Conservation (phyloP, 2,797 vertebrate species). For the Hoplostethus atlanticus region DNA sequence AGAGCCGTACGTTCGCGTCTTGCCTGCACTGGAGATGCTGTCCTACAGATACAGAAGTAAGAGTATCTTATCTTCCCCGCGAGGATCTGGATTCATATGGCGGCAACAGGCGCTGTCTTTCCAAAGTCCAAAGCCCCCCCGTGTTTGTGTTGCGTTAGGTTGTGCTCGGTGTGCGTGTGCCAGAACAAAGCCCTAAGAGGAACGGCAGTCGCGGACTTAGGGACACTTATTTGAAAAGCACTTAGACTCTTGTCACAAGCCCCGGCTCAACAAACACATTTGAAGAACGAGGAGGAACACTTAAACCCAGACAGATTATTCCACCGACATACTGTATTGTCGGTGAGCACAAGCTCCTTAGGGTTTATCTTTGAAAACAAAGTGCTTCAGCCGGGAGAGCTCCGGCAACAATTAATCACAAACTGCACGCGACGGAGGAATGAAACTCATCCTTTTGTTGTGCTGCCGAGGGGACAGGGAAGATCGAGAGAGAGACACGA, state of each 20-base stretch:
- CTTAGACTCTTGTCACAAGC: constrained; percentile 10
- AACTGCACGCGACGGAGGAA: constrained; percentile 31
- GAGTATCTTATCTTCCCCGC: constrained; percentile 62
- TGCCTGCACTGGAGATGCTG: constrained; percentile 34
- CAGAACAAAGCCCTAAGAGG: no score
- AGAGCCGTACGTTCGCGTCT: constrained; percentile 60
- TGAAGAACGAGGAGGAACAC: constrained; percentile 29
- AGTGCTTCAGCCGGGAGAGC: not conserved
- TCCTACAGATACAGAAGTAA: constrained; percentile 33
- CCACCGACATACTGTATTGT: not conserved
- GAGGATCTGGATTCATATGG: constrained; percentile 58
- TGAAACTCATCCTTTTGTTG: constrained; percentile 8
- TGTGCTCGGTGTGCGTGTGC: not conserved
- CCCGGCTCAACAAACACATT: constrained; percentile 32
- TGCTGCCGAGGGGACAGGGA: not conserved
- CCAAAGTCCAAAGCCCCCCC: constrained; percentile 32
- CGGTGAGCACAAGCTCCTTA: not conserved
- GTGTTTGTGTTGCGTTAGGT: constrained; percentile 22
- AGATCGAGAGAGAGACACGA: not conserved
- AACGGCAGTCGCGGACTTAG: no score
- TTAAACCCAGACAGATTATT: constrained; percentile 42
- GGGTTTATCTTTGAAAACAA: constrained; percentile 6
- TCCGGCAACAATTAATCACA: constrained; percentile 12
- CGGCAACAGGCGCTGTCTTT: constrained; percentile 52
- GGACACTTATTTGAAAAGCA: constrained; percentile 13